Base-by-base conservation (phyloP, 2,797 vertebrate species). In the Sandelia bainsii region DNA sequence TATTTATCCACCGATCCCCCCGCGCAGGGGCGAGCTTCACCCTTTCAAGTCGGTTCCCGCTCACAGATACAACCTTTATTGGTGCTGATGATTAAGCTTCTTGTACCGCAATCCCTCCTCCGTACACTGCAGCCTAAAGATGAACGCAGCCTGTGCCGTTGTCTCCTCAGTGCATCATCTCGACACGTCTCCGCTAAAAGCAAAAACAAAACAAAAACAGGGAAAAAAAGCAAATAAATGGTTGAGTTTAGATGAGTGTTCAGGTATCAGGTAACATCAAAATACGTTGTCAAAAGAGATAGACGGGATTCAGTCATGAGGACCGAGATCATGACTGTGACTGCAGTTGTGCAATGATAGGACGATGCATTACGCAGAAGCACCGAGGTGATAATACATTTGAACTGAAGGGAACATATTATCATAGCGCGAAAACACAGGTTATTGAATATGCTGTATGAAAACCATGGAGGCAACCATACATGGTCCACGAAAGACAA, bases 141-240 rank as follows among this genome's bases (percentile, higher is more conserved):
- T 79, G 74, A 89, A 75, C 83, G 82, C 86, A 72, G 84, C 84
- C 84, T 89, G 87, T 14, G 77, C 73, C 23, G 63, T 58, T 80
- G 77, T 75, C 81, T 87, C 76, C 86, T 93, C 91, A 94, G 87
- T 79, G 93, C 92, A 93, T 90, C 92, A 87, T 94, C 81, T 82
- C 79, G 66, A 73, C 69, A 22, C 72, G 74, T 61, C 82, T 65
- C 77, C 23, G 80, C 91, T 90, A 57, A 73, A 84, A 81, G 76
- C n/a, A 48, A 48, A 34, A 13, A 19, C 1, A 16, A 23, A 12
- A 69, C 25, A 72, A 73, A 81, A 60, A 75, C 51, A 82, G 68
- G 19, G 46, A 8, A 52, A 34, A 22, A 34, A 14, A 59, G 63
- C 22, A 63, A 39, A 49, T 52, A 56, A 66, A 77, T 14, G n/a